Evolutionary conservation across 2,797 vertebrate genomes (phyloP), one percentile per base, ranked within the genome.

Genomic region (Morus bassanus): DNA sequence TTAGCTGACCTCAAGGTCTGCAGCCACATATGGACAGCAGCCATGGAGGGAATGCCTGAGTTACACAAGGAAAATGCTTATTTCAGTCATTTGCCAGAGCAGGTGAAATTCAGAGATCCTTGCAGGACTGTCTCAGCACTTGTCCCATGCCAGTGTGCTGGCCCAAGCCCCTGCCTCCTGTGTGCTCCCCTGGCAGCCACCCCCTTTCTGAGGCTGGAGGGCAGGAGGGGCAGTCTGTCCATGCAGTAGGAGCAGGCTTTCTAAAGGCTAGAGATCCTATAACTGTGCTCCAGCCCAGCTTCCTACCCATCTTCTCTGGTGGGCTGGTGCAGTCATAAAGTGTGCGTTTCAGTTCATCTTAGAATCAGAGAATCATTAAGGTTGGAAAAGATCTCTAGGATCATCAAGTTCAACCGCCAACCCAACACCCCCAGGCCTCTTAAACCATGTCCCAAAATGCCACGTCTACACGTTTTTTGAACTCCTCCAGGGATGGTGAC

Each of bases 61-160:
- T 18, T 35, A 12, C 31, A 46, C 3, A 13, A 35, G 68, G 48
- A 50, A 63, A 54, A 23, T 1, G 4, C 4, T 7, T 10, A 7
- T 39, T 69, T n/a, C 14, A 14, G 69, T 18, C 5, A 1, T n/a
- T 48, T 67, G 17, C 48, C 8, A n/a, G 33, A 56, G 83, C 13
- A 27, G 53, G 7, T 28, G 73, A 48, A 10, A 14, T 6, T 8
- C 46, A 1, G 41, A 37, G 51, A 35, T 43, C 22, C 21, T 48
- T 27, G 57, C 13, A 25, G 56, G 51, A 18, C 24, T 0, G 1
- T 8, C 35, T 59, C 3, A 4, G 53, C 33, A 22, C 35, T 21
- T 2, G 4, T n/a, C 28, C 43, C 0, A 3, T 31, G 35, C 50
- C 50, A 24, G 11, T 0, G 10, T 0, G 7, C 46, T 50, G 46